Evolutionary conservation across 2,797 vertebrate genomes (phyloP), one percentile per base, ranked within the genome.

Genomic region (Botia kubotai): DNA sequence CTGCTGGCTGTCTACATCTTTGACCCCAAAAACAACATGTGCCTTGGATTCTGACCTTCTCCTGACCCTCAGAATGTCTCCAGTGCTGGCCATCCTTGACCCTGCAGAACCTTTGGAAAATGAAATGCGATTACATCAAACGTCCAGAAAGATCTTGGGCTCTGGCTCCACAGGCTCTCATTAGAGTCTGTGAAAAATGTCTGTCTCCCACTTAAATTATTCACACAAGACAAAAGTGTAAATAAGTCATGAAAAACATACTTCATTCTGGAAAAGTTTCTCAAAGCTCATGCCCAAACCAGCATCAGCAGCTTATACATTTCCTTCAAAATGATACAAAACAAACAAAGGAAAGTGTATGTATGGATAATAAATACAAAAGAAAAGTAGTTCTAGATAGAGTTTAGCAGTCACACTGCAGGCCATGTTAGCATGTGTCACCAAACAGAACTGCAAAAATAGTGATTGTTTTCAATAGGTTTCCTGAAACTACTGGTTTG

Each of bases 161-260:
- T 26, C 36, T 36, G 21, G 62, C 84, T 81, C 85, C 85, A 85
- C 81, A 72, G 69, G 84, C 87, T 84, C 90, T 92, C 87, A 87
- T 90, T 85, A 92, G 89, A 87, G 82, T 86, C 82, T 88, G 88
- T 88, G 87, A 92, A 91, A 92, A 88, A 86, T 81, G 19, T 81
- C 83, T 89, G 91, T 88, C 91, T 87, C 84, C 60, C 63, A 36
- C 60, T 90, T 93, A 63, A 93, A 93, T 91, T 90, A 93, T 94
- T 89, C 84, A 84, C 65, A 87, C 85, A 86, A 86, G 82, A 88
- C 85, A 87, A 89, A 92, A 85, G 82, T 90, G 89, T 93, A 87
- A 93, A 94, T 93, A 93, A 93, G 90, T 93, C 88, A 93, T 93
- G 92, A 92, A 91, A 91, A 83, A 43, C 39, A 43, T 6, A 43